Base-by-base conservation (phyloP, 2,888 invertebrate species). In the Lathronympha strigana region DNA sequence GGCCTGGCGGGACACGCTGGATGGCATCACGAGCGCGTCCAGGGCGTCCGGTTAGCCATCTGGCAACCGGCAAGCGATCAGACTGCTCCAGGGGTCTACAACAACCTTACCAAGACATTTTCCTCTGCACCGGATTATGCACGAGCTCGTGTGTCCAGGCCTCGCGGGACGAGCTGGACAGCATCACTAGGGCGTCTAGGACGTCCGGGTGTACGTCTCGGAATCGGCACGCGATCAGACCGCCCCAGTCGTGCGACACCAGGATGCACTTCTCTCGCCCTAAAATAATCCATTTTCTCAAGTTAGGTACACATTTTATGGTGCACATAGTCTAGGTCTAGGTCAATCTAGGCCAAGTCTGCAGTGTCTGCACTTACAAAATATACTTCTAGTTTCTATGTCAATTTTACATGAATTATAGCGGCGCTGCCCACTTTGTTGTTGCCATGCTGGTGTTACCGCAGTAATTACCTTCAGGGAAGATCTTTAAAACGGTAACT, bases 161-260 rank as follows among this genome's bases (percentile, higher is more conserved):
- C 9, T 80, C 82, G 0, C 82, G 79, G 58, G 94, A 93, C 0
- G 93, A 86, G 62, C 92, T 93, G 68, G 93, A 93, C 70, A 94
- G 77, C 66, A 94, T 76, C 21, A 95, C 82, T 47, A 94, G 82
- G 21, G 92, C 93, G 38, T 72, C 73, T 40, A 95, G 77, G 68
- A 93, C 78, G 1, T 94, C 92, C 0, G 94, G 94, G 73, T 94
- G 85, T 1, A 75, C 71, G 47, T 89, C 83, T 0, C 94, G 90
- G 73, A 94, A 90, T 38, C 76, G 73, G 87, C 93, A 94, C 0
- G 93, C 93, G 1, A 95, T 79, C 9, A 92, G 69, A 55, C 94
- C 95, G 66, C 95, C 95, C 95, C 95, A 95, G 79, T 95, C 95
- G 83, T 95, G 95, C 0, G 93, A 91, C 1, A 95, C 89, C 9